Evolutionary conservation across 2,113 vertebrate species (phyloP).

Genomic region (Junco hyemalis): DNA sequence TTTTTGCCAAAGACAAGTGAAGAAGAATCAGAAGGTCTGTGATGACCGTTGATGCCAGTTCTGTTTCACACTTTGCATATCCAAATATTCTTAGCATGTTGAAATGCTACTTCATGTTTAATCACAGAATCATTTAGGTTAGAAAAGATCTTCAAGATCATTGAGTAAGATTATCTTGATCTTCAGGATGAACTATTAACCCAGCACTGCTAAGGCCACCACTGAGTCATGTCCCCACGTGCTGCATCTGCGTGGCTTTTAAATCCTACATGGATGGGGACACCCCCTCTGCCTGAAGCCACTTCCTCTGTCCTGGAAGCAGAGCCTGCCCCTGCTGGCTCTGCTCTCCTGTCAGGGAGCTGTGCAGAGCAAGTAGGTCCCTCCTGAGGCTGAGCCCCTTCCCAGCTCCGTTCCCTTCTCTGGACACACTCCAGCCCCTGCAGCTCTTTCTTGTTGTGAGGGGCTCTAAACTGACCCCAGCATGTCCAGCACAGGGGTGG

Average conservation of each 20-base stretch:
- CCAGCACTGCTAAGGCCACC: not conserved
- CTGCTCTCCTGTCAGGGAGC: not conserved
- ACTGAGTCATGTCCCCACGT: not conserved
- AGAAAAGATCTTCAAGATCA: not conserved
- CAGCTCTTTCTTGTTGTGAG: not conserved
- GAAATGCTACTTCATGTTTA: not conserved
- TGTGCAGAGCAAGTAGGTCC: not conserved
- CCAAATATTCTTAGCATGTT: not conserved
- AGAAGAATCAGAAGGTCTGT: not conserved
- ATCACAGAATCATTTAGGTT: not conserved
- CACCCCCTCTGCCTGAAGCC: not conserved
- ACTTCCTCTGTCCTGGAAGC: not conserved
- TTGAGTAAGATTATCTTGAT: not conserved
- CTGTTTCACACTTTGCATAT: not conserved
- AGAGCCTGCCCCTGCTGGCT: rapidly evolving
- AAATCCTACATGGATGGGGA: not conserved
- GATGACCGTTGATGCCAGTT: not conserved
- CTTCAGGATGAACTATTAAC: not conserved
- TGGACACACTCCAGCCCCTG: not conserved
- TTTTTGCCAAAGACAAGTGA: not conserved
- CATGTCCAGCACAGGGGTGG: not conserved
- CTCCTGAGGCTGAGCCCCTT: not conserved
- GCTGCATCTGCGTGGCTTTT: rapidly evolving
- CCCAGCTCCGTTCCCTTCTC: not conserved
- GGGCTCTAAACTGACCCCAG: not conserved